Evolutionary conservation across 2,113 vertebrate genomes (phyloP).

Genomic region (Pungitius pungitius): DNA sequence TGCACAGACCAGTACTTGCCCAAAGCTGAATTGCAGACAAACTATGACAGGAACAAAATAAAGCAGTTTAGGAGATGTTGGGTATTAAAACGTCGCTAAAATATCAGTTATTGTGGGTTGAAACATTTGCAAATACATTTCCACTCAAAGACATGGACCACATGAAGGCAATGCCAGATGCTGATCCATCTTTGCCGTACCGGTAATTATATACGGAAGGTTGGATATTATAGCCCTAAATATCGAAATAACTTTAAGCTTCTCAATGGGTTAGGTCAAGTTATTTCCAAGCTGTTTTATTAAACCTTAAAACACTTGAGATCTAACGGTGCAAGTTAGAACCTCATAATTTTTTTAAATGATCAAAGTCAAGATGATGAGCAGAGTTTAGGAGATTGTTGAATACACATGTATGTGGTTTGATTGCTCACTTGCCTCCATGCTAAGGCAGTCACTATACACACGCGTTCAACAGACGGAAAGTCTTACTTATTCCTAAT

Average conservation of each 20-base stretch:
- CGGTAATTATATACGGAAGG: not conserved
- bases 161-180: not conserved
- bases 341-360: not conserved
- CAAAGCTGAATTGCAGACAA: not conserved
- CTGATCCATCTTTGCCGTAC: not conserved
- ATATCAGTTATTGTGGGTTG: not conserved
- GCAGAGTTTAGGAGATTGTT: not conserved
- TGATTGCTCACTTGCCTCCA: not conserved
- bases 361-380: not conserved
- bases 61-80: not conserved
- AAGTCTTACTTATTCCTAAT: constrained; percentile 13
- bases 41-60: not conserved
- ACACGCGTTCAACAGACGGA: not conserved
- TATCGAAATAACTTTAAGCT: not conserved
- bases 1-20: not conserved
- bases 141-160: not conserved
- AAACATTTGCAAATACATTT: not conserved
- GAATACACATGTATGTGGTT: not conserved
- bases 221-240: not conserved
- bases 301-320: not conserved
- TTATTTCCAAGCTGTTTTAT: not conserved
- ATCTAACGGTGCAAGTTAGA: not conserved
- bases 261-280: not conserved
- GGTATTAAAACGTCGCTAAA: not conserved
- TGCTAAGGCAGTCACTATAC: not conserved